phyloP scores from a whole-genome alignment of 1,140 invertebrate species.

The Bombus waltoni region DNA sequence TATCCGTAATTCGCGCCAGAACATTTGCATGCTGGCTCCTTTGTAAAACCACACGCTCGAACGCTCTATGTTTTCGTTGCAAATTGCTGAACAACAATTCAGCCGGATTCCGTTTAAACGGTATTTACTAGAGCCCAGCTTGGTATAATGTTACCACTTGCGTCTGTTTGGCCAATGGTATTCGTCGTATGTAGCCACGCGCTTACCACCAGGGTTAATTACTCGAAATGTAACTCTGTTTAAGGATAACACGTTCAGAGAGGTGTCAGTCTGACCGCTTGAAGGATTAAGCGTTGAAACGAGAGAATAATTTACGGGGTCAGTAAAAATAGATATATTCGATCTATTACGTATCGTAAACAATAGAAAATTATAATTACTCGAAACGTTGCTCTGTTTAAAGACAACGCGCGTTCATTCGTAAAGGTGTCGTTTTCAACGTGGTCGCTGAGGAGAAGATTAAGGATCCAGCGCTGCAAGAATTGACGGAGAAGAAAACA shows the following conservation, averaged over 20 bases:
- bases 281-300: not conserved
- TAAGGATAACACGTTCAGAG: not conserved
- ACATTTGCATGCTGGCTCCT: conserved; percentile 8
- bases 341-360: not conserved
- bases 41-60: conserved; percentile 1
- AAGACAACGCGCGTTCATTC: no score
- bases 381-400: not conserved
- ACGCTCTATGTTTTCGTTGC: conserved; percentile 9
- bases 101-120: conserved; percentile 3
- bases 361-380: not conserved
- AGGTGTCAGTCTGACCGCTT: not conserved
- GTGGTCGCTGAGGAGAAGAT: no score
- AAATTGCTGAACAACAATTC: conserved; percentile 22
- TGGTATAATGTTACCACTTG: not conserved
- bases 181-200: not conserved
- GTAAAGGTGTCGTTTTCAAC: no score
- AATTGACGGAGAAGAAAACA: no score
- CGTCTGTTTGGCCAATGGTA: not conserved
- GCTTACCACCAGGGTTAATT: not conserved
- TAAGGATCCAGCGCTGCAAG: no score
- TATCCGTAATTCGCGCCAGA: not conserved
- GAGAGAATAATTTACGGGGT: no score
- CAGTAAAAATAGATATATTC: not conserved
- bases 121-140: not conserved
- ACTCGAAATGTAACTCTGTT: not conserved